Evolutionary conservation across 1,140 invertebrate genomes (phyloP).

Genomic region (Lordiphosa stackelbergi): DNA sequence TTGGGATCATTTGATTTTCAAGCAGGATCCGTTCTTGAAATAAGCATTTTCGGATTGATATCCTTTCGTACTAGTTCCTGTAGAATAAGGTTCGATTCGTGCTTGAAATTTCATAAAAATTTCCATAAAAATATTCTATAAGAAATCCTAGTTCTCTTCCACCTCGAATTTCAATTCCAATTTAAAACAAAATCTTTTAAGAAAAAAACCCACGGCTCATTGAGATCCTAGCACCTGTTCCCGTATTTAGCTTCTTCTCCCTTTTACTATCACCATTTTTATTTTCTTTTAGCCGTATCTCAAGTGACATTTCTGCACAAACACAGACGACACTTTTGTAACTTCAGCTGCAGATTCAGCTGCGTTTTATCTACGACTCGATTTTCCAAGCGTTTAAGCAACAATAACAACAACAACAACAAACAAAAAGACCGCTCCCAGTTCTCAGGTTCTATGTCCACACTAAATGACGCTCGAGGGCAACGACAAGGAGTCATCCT

Average conservation of each 20-base stretch:
- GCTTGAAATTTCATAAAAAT: too few relatives aligned
- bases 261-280: constrained; percentile 1
- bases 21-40: too few relatives aligned
- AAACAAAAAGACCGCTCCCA: constrained; percentile 43
- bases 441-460: constrained; percentile 18
- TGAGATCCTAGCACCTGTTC: constrained; percentile 15
- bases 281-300: constrained; percentile 22
- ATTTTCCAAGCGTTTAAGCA: constrained; percentile 67
- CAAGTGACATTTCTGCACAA: constrained; percentile 32
- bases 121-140: too few relatives aligned
- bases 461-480: constrained; percentile 63
- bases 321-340: constrained; percentile 57
- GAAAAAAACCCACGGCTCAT: constrained; percentile 14
- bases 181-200: constrained; percentile 21
- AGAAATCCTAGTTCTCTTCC: constrained; percentile 1
- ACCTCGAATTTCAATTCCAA: constrained; percentile 2
- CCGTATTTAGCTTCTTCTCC: constrained; percentile 7
- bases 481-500: constrained; percentile 50
- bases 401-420: constrained; percentile 43
- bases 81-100: too few relatives aligned
- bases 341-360: constrained; percentile 35
- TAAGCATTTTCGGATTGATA: too few relatives aligned
- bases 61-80: too few relatives aligned
- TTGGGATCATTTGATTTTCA: too few relatives aligned
- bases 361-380: constrained; percentile 60